A percentile compares a stretch with the other conserved stretches of the same genome.
These are phyloP conservation scores for Pheosia tremula DNA, from an alignment of 2,888 invertebrate species.

Conservation along the genomic window DNA sequence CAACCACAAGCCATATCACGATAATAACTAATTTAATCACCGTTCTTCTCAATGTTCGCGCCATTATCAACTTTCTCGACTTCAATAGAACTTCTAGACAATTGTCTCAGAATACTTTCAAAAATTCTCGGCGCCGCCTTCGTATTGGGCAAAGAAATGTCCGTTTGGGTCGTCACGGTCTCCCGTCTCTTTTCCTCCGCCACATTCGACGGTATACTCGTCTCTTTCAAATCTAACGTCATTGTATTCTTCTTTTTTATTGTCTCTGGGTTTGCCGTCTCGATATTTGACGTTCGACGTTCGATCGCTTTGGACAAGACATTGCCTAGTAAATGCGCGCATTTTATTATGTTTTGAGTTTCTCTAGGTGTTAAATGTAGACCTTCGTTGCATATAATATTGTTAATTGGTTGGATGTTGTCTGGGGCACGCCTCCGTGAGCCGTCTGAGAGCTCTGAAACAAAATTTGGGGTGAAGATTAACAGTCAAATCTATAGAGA, in stretches of 20 bases:
- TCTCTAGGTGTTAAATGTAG: conserved; percentile 68
- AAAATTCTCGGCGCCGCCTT: conserved; percentile 79
- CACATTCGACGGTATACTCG: conserved; percentile 54
- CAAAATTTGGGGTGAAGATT: no score
- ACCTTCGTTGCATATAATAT: conserved; percentile 67
- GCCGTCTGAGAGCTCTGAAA: conserved; percentile 64
- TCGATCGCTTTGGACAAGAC: conserved; percentile 71
- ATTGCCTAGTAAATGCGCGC: conserved; percentile 71
- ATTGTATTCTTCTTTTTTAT: conserved; percentile 60
- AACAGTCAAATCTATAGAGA: no score
- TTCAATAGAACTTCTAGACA: conserved; percentile 71
- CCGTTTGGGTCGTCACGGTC: conserved; percentile 73
- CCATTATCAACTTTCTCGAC: conserved; percentile 31
- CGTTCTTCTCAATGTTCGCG: background rate
- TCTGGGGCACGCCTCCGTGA: conserved; percentile 66
- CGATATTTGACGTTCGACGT: conserved; percentile 53
- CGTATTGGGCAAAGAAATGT: conserved; percentile 77
- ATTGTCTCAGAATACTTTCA: conserved; percentile 72
- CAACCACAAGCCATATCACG: background rate
- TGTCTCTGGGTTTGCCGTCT: conserved; percentile 37
- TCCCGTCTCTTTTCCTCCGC: conserved; percentile 61
- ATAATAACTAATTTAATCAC: background rate
- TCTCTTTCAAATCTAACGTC: conserved; percentile 69
- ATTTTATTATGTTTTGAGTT: conserved; percentile 74
- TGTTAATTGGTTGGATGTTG: conserved; percentile 56